Evolutionary conservation across 2,797 vertebrate species (phyloP).

Genomic region (Toxotes lorentzi): DNA sequence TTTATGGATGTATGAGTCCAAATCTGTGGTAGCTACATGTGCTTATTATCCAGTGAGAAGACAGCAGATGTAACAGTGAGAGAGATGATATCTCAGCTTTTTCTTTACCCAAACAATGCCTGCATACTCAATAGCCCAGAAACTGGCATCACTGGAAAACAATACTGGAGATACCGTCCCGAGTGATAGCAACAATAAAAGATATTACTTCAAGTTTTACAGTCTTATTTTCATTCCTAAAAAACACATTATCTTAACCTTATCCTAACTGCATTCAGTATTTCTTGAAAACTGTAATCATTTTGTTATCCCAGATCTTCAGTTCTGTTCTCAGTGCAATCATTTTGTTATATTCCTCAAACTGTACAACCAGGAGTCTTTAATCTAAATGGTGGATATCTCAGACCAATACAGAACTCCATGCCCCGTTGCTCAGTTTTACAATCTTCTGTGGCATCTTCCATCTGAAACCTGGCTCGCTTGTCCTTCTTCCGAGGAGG

Average conservation of each 20-base stretch:
- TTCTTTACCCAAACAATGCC: conserved; percentile 12
- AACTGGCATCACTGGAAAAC: neutral
- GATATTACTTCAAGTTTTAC: neutral
- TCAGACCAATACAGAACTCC: neutral
- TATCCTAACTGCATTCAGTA: neutral
- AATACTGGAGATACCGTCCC: neutral
- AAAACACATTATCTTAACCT: neutral
- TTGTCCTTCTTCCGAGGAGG: conserved; percentile 35
- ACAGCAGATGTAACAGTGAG: conserved; percentile 45
- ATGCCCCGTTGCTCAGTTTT: conserved; percentile 22
- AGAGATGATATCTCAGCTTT: conserved; percentile 41
- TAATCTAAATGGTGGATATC: neutral
- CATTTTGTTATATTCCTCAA: neutral
- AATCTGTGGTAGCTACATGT: conserved; percentile 39
- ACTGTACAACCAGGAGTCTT: neutral
- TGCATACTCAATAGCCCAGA: neutral
- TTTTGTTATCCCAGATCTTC: neutral
- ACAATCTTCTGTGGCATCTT: conserved; percentile 42
- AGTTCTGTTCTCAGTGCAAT: neutral
- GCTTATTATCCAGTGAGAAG: conserved; percentile 37
- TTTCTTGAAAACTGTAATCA: neutral
- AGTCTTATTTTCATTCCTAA: neutral
- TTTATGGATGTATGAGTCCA: conserved; percentile 26
- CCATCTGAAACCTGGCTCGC: conserved; percentile 33
- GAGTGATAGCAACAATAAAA: conserved; percentile 13